A percentile compares a stretch with the other conserved stretches of the same genome.
phyloP scores from a whole-genome alignment of 2,888 invertebrate genomes.

The Siphlonurus alternatus region DNA sequence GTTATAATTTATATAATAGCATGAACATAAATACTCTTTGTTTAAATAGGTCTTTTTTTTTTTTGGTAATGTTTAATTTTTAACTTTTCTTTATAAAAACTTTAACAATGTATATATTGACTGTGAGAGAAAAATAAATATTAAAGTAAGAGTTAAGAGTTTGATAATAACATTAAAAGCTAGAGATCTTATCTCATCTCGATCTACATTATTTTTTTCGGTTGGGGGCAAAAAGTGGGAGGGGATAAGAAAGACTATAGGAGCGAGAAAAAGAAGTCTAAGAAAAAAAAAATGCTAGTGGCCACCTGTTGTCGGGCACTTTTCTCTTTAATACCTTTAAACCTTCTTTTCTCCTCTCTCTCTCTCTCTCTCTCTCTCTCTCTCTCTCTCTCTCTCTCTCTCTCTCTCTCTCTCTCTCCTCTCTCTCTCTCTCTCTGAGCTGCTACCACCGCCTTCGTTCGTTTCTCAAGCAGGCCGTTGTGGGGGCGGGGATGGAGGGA shows the following conservation, averaged over 20 bases:
- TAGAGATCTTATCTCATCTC: background rate
- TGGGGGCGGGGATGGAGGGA: background rate
- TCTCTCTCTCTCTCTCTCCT: background rate
- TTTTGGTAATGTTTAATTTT: too few species aligned
- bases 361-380: background rate
- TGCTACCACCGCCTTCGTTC: too few species aligned
- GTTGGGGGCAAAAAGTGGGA: background rate
- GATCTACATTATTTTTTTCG: background rate
- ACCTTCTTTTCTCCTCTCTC: background rate
- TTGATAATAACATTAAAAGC: background rate
- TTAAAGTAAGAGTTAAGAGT: background rate
- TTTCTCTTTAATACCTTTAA: background rate
- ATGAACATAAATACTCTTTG: too few species aligned
- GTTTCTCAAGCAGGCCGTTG: too few species aligned
- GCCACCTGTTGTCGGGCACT: constrained; percentile 2
- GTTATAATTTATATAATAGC: too few species aligned
- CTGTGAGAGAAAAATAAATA: too few species aligned
- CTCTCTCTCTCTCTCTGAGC: background rate
- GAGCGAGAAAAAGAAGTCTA: background rate
- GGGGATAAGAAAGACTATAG: background rate
- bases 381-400: background rate
- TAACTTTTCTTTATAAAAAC: background rate
- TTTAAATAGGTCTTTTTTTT: too few species aligned
- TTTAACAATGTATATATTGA: background rate
- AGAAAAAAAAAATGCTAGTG: constrained; percentile 1